A percentile compares a stretch with the other conserved stretches of the same genome.
phyloP scores from a whole-genome alignment of 2,113 vertebrate genomes.

The Ptilonorhynchus violaceus region DNA sequence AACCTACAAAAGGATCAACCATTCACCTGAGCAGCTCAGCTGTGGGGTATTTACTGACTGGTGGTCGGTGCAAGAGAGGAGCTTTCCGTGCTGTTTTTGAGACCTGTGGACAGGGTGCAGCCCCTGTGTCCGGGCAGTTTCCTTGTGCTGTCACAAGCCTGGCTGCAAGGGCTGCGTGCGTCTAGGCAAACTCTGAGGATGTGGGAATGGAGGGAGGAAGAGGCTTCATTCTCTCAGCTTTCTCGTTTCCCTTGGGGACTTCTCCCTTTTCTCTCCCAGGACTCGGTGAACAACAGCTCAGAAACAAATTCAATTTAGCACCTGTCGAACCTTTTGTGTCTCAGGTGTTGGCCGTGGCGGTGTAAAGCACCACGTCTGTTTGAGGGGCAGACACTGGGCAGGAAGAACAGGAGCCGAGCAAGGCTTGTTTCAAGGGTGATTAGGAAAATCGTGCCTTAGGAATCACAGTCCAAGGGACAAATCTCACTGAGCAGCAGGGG shows the following conservation, averaged over 20 bases:
- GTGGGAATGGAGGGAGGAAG: neutral
- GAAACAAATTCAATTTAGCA: neutral
- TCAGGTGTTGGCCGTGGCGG: neutral
- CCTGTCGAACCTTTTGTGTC: neutral
- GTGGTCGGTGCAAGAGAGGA: neutral
- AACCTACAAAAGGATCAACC: neutral
- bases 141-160: neutral
- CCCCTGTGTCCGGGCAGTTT: neutral
- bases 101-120: neutral
- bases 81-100: neutral
- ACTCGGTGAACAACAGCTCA: neutral
- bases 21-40: neutral
- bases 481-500: neutral
- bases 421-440: neutral
- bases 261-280: neutral
- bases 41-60: neutral
- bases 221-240: neutral
- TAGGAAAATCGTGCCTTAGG: neutral
- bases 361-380: neutral
- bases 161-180: neutral
- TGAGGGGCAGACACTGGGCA: neutral
- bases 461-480: neutral
- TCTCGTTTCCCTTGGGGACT: neutral
- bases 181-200: neutral
- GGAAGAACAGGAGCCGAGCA: neutral